Conservation (phyloP, 2,113 vertebrate genomes). For the Felis chaus region DNA sequence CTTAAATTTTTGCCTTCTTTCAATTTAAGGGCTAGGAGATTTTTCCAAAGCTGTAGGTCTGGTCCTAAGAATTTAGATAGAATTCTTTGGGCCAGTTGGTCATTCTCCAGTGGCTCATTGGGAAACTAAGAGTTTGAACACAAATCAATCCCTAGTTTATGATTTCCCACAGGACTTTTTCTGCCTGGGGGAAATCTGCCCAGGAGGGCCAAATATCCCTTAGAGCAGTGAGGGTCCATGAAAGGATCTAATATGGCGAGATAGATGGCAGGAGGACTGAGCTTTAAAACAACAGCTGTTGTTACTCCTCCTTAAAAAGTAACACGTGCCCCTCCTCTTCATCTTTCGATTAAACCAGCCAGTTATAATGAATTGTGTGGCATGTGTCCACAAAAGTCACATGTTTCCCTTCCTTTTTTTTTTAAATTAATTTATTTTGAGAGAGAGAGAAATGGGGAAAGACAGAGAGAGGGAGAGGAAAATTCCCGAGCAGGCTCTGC, state of each 20-base stretch:
- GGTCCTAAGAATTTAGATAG: neutral
- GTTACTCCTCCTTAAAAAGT: neutral
- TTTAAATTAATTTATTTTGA: too few relatives aligned
- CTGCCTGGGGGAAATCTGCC: neutral
- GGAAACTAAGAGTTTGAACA: neutral
- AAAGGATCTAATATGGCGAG: neutral
- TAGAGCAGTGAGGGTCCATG: neutral
- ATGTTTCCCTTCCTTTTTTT: neutral
- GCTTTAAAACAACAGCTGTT: neutral
- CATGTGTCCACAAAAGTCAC: neutral
- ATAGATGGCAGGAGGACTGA: neutral
- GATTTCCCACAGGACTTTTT: neutral
- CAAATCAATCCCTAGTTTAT: neutral
- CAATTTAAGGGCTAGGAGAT: neutral
- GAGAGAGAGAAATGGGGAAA: too few relatives aligned
- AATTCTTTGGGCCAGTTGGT: neutral
- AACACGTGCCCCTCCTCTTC: rapidly evolving
- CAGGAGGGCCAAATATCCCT: neutral
- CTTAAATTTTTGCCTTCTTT: neutral
- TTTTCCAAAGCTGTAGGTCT: neutral
- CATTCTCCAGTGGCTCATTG: neutral
- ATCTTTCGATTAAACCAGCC: neutral
- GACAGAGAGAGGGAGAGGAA: too few relatives aligned
- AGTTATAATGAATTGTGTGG: neutral
- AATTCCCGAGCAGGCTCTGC: too few relatives aligned